Base-by-base conservation (phyloP, 2,113 vertebrate genomes). In the Dicrurus megarhynchus region DNA sequence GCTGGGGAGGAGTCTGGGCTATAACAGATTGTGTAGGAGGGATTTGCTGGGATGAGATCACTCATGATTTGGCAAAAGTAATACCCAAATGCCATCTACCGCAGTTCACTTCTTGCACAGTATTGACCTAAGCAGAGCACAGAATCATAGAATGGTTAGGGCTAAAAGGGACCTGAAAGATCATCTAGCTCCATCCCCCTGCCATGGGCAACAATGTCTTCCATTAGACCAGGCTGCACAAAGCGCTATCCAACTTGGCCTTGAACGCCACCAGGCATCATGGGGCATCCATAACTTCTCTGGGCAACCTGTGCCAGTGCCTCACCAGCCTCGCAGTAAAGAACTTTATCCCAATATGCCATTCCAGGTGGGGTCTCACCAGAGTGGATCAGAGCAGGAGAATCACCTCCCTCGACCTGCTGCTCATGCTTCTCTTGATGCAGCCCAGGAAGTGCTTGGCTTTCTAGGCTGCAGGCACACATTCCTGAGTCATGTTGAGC, bases 301-400 rank as follows among this genome's bases (percentile, higher is more conserved):
- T 16, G 14, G 18, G 18, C 55, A 75, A 35, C 41, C 55, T 61
- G 20, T 53, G 8, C 37, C 44, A 12, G 46, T 41, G 41, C 55
- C 47, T 61, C 46, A 41, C 17, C 5, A 42, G 12, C 18, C 18
- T 32, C 49, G 12, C 7, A 44, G 22, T 6, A 14, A 24, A 77
- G 35, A 28, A 14, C 16, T 55, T 69, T n/a, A 27, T 27, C 39
- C 47, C 7, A 3, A 9, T 42, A 16, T 0, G 1, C 21, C 15
- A 6, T 15, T 47, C 33, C 21, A 24, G 32, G 11, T 9, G 49
- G 15, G 19, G 22, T 57, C 42, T 70, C 57, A 50, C 3, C 14
- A 55, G 30, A 41, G 10, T 16, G n/a, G 74, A 47, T 13, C 7
- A 35, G n/a, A 73, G 30, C 0, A 0, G n/a, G 30, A 60, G n/a